Conservation (phyloP, 2,888 invertebrate genomes). For the Steinernema hermaphroditum region DNA sequence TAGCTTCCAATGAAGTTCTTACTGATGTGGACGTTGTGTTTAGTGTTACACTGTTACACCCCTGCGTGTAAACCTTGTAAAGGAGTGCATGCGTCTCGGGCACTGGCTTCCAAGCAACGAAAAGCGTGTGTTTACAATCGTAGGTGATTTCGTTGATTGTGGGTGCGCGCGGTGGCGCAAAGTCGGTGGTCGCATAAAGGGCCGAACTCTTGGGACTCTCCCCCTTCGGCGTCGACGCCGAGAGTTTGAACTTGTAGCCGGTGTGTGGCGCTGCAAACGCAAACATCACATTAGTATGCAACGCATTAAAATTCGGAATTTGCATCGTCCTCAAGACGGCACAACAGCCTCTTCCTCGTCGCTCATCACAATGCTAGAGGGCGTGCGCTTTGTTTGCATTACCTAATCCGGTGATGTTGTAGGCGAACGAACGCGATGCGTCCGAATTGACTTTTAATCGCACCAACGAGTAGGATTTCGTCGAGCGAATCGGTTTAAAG, state of each 20-base stretch:
- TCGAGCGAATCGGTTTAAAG: constrained; percentile 38
- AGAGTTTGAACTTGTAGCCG: constrained; percentile 53
- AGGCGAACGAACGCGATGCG: constrained; percentile 46
- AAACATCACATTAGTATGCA: constrained; percentile 23
- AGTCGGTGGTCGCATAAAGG: constrained; percentile 50
- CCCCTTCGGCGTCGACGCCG: constrained; percentile 58
- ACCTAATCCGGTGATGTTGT: constrained; percentile 48
- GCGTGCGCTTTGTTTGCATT: not conserved
- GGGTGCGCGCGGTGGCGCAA: constrained; percentile 32
- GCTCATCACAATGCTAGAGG: not conserved
- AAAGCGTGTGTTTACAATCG: constrained; percentile 36
- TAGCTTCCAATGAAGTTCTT: not conserved
- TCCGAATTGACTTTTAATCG: constrained; percentile 39
- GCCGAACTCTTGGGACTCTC: constrained; percentile 59
- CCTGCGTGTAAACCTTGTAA: not conserved
- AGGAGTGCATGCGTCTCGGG: not conserved
- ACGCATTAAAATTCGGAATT: constrained; percentile 17
- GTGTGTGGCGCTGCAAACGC: constrained; percentile 50
- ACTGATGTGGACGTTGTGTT: constrained; percentile 38
- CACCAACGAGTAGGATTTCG: constrained; percentile 30
- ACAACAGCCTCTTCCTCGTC: constrained; percentile 19
- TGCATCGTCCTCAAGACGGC: not conserved
- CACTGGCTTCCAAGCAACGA: not conserved
- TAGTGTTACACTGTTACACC: constrained; percentile 32
- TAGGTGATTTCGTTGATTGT: constrained; percentile 41